Evolutionary conservation across 2,888 invertebrate species (phyloP), one percentile per base, ranked within the genome.

Genomic region (Brenthis daphne): DNA sequence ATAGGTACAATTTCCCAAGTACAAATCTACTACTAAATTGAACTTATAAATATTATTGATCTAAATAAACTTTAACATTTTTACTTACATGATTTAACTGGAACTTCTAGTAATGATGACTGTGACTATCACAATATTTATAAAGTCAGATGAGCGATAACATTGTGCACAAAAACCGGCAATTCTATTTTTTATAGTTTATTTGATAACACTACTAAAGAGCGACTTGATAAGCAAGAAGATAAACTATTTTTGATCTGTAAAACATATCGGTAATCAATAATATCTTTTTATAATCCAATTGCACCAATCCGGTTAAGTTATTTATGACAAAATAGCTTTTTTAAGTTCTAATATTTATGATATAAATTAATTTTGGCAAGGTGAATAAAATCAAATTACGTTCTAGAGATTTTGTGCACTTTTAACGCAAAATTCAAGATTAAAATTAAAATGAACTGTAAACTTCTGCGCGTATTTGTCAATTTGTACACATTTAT

Each of bases 381-480:
- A 57, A 16, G 16, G 48, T 47, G 50, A 53, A 48, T 58, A 13
- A 33, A 53, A 43, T 51, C 33, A 54, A 55, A 67, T 6, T 29
- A 48, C 16, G 50, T 37, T 54, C 33, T 33, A 48, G 8, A 13
- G 33, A 47, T 20, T 50, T 33, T 14, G 48, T 47, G 65, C 61
- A 65, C 65, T 57, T 65, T 53, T 53, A 33, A 57, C 14, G 50
- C 43, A 54, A 51, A 72, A 65, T 47, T 16, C 33, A 63, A 63
- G 56, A 63, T 29, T 57, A 55, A 63, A 61, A 48, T 64, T 53
- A 51, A 61, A 53, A 65, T 37, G 60, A 70, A 51, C 57, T 58
- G 12, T 65, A 47, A 55, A 64, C 65, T 67, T 58, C 70, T 72
- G 55, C 70, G 67, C 72, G 57, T 65, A 68, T 68, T 67, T 64